Evolutionary conservation across 2,888 invertebrate genomes (phyloP).

Genomic region (Cephonodes hylas): DNA sequence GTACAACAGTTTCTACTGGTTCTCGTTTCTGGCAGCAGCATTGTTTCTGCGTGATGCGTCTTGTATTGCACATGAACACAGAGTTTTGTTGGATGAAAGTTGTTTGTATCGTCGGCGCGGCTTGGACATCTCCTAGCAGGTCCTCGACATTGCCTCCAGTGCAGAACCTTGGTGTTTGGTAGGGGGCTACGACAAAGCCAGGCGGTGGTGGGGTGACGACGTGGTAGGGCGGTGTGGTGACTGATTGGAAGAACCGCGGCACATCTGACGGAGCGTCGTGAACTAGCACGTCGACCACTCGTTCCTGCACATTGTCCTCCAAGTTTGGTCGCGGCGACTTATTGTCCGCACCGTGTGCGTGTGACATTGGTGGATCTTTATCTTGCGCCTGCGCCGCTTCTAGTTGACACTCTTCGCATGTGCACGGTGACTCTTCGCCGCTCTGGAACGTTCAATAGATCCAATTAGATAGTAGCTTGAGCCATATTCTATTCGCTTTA

Average conservation of each 20-base stretch:
- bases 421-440: slow-evolving; percentile 69
- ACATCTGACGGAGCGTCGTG: slow-evolving; percentile 69
- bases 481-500: neutral
- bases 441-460: slow-evolving; percentile 55
- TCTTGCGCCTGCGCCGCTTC: slow-evolving; percentile 30
- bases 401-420: slow-evolving; percentile 69
- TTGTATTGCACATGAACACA: slow-evolving; percentile 76
- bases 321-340: slow-evolving; percentile 42
- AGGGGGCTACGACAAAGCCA: slow-evolving; percentile 68
- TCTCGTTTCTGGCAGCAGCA: slow-evolving; percentile 67
- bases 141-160: slow-evolving; percentile 86
- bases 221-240: slow-evolving; percentile 68
- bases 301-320: slow-evolving; percentile 57
- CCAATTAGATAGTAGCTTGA: neutral
- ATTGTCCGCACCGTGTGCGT: slow-evolving; percentile 43
- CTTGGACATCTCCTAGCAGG: slow-evolving; percentile 84
- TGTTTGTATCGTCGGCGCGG: slow-evolving; percentile 65
- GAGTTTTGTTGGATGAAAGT: slow-evolving; percentile 76
- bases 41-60: slow-evolving; percentile 63
- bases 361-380: slow-evolving; percentile 40
- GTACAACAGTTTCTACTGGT: slow-evolving; percentile 25
- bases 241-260: slow-evolving; percentile 70
- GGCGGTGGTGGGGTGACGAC: slow-evolving; percentile 60
- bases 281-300: slow-evolving; percentile 70
- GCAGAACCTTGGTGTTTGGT: slow-evolving; percentile 67